These are phyloP conservation scores for Indri indri DNA, from an alignment of 2,113 vertebrate species.

Conservation along the genomic window DNA sequence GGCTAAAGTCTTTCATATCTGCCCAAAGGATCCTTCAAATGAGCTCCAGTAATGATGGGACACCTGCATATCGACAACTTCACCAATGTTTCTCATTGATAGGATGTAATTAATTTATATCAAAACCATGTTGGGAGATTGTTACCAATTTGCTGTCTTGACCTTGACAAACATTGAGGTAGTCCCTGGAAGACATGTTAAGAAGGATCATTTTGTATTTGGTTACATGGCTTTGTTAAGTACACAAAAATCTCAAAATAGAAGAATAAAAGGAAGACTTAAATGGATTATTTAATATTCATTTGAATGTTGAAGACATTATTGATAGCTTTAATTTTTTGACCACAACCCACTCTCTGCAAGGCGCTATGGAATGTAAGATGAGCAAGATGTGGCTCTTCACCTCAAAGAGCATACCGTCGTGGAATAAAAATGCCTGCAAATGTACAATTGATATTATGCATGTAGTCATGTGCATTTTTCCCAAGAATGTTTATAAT, in stretches of 20 bases:
- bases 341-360: neutral
- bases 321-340: neutral
- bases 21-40: neutral
- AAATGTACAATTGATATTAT: neutral
- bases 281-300: neutral
- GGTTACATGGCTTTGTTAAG: neutral
- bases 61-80: neutral
- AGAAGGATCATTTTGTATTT: neutral
- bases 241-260: neutral
- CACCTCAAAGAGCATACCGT: neutral
- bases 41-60: neutral
- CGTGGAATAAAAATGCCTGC: no score
- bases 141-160: neutral
- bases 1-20: neutral
- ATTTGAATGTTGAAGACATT: neutral
- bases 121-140: neutral
- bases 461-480: neutral
- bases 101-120: neutral
- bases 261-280: neutral
- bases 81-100: neutral
- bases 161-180: neutral
- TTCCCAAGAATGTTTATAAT: neutral
- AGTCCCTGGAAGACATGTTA: neutral
- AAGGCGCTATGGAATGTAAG: neutral
- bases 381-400: neutral